Evolutionary conservation across 2,888 invertebrate species (phyloP), one percentile per base, ranked within the genome.

Genomic region (Drosophila acutilabella): DNA sequence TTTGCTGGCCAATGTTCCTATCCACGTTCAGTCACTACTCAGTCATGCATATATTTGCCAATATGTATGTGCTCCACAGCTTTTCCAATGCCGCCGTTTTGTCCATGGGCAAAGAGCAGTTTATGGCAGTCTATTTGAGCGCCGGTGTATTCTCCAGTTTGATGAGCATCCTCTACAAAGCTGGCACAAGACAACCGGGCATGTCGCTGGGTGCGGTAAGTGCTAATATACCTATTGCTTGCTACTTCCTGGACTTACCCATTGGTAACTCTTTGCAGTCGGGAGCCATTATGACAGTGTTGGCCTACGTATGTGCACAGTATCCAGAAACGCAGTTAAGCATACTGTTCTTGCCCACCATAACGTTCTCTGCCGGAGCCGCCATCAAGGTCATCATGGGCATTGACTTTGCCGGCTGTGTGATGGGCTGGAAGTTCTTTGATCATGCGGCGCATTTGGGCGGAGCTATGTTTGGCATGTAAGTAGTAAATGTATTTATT

Each of bases 391-490:
- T 95, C 14, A 94, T 99, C 58, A 95, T 99, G 92, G 94, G 95
- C 10, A 92, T 99, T 60, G 99, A 99, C 92, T 91, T 96, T 18
- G 94, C 95, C 23, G 99, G 99, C 26, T 94, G 98, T 44, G 59
- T 98, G 7, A 91, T 97, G 66, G 95, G 97, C 44, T 99, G 98
- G 98, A 96, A 95, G 91, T 94, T 97, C 83, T 97, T 99, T 90
- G 99, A 99, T 92, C 99, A 99, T 93, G 99, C 99, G 1, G 99
- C 98, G n/a, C 99, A 99, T 95, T 94, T 99, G 74, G 98, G 98
- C 16, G 99, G 99, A 36, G 96, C 97, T 44, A 90, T 97, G 42
- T 97, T 96, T 93, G 99, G 99, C 93, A 94, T 99, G 96, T 97
- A 93, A 89, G 90, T 80, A 30, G 30, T 0, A 72, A 33, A 1